A percentile compares a stretch with the other conserved stretches of the same genome.
These are phyloP conservation scores for Pampus argenteus DNA, from an alignment of 2,797 vertebrate genomes.

Conservation along the genomic window DNA sequence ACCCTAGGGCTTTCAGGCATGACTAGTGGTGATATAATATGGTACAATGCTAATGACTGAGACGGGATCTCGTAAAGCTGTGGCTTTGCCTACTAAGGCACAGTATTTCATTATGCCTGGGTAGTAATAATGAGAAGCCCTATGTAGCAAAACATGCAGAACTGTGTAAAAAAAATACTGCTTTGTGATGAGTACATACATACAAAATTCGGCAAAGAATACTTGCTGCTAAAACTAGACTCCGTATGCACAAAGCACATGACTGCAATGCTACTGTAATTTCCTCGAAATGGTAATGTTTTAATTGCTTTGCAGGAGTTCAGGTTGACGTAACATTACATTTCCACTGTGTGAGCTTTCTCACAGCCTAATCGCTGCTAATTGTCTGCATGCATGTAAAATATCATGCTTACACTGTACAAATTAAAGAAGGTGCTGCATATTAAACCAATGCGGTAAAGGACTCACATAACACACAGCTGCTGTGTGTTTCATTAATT, in stretches of 20 bases:
- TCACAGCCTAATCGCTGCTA: constrained; percentile 45
- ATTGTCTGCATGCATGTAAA: constrained; percentile 30
- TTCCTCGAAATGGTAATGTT: constrained; percentile 41
- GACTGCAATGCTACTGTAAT: constrained; percentile 31
- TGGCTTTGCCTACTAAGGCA: constrained; percentile 14
- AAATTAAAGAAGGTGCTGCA: constrained; percentile 41
- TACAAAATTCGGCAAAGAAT: constrained; percentile 20
- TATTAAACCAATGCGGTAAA: constrained; percentile 32
- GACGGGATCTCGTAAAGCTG: constrained; percentile 49
- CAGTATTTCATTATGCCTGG: constrained; percentile 32
- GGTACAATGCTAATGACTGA: constrained; percentile 38
- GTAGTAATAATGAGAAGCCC: constrained; percentile 20
- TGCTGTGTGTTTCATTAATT: constrained; percentile 58
- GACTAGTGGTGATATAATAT: constrained; percentile 25
- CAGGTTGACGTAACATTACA: constrained; percentile 40
- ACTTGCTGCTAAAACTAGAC: constrained; percentile 32
- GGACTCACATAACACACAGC: constrained; percentile 51
- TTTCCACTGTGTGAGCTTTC: constrained; percentile 47
- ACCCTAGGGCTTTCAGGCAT: constrained; percentile 25
- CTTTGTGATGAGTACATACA: constrained; percentile 29
- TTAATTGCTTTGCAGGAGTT: constrained; percentile 42
- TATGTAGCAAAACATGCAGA: constrained; percentile 44
- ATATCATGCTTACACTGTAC: constrained; percentile 26
- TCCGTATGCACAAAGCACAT: constrained; percentile 1
- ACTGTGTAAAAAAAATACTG: constrained; percentile 9